Evolutionary conservation across 2,888 invertebrate species (phyloP), one percentile per base, ranked within the genome.

Genomic region (Andrena marginata): DNA sequence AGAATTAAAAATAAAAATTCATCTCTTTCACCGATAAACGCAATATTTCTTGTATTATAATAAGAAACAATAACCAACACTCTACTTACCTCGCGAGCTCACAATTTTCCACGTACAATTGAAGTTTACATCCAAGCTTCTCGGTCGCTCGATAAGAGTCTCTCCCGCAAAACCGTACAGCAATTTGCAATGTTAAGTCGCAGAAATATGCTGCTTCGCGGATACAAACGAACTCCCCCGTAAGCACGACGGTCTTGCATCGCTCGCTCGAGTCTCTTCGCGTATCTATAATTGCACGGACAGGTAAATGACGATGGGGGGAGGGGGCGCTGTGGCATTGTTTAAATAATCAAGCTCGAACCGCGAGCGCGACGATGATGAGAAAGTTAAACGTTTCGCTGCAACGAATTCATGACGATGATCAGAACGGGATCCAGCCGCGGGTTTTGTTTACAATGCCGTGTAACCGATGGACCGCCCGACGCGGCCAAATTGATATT

Each of bases 401-500:
- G 64, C 49, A 75, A 59, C 42, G 60, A 83, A 77, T 64, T 69
- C 51, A 63, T 35, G 63, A 48, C 31, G 29, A 62, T 64, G 62
- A 33, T 67, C 49, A 59, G 51, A 59, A 72, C 56, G 6, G 62
- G 8, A 20, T 26, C 20, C 48, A 49, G 31, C 13, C 48, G 56
- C 20, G 20, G 26, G 60, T 76, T 65, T 13, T 84, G 69, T 84
- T 84, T 84, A 51, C 75, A 77, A 33, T 68, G 35, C 68, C 54
- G n/a, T 62, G 68, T 35, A 73, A 80, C 67, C 65, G 56, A 79
- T 62, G 74, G 33, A 71, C 35, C 68, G 26, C 54, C 16, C 60
- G 56, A 56, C 60, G 48, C 48, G 23, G 51, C 63, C 23, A 67
- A 78, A 85, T 59, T 79, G 63, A 77, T 59, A 77, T 85, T 73